Evolutionary conservation across 2,797 vertebrate genomes (phyloP).

Genomic region (Cyclura pinguis): DNA sequence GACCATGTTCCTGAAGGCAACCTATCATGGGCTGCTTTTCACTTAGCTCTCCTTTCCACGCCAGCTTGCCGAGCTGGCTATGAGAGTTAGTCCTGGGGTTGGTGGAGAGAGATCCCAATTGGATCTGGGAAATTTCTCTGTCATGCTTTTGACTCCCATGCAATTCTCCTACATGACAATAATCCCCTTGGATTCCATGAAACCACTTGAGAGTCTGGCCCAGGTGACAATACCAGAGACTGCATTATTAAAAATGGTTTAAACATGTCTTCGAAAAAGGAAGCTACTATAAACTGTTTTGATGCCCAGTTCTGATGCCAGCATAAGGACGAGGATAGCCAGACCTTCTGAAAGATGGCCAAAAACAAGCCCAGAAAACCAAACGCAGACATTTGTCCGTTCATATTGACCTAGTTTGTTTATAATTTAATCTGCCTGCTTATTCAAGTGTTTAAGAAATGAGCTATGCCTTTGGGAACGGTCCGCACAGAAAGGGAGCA

Average conservation of each 20-base stretch:
- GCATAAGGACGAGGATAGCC: background rate
- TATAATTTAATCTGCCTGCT: conserved; percentile 44
- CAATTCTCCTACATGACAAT: background rate
- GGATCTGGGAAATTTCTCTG: background rate
- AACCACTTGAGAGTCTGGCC: background rate
- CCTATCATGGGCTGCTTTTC: background rate
- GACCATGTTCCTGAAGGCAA: too few relatives aligned
- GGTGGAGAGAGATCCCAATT: background rate
- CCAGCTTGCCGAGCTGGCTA: background rate
- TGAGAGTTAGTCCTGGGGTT: background rate
- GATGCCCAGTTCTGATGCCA: background rate
- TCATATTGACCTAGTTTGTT: background rate
- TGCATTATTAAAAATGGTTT: background rate
- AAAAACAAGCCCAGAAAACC: background rate
- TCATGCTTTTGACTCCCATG: background rate
- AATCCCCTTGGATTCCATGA: background rate
- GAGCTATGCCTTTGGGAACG: conserved; percentile 35
- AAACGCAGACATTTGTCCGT: background rate
- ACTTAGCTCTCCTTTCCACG: background rate
- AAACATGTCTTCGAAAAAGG: background rate
- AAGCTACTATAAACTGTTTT: background rate
- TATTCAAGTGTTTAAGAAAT: conserved; percentile 16
- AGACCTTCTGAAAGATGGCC: background rate
- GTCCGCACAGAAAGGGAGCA: conserved; percentile 33
- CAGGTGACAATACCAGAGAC: background rate